Conservation (phyloP, 2,113 vertebrate genomes). For the Recurvirostra avosetta region DNA sequence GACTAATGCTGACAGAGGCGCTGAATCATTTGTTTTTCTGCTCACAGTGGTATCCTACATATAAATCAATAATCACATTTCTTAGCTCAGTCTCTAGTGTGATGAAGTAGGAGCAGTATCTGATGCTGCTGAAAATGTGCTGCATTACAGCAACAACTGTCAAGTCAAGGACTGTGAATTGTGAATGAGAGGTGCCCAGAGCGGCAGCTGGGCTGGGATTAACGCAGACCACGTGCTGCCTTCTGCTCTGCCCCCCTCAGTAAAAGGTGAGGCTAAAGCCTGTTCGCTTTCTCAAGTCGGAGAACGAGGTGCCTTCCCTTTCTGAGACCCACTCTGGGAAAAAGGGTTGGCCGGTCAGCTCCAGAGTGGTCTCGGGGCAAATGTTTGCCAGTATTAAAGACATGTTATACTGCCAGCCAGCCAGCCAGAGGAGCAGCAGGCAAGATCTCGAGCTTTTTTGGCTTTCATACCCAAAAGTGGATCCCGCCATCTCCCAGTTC, state of each 20-base stretch:
- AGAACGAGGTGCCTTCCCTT: background rate
- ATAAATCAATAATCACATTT: background rate
- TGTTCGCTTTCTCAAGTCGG: background rate
- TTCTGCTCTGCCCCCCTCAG: background rate
- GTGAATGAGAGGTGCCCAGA: accelerated
- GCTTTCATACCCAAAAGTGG: background rate
- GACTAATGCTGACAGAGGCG: background rate
- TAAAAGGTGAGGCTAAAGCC: background rate
- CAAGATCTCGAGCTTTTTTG: background rate
- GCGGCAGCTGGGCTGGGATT: background rate
- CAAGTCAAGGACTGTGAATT: background rate
- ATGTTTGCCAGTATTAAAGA: background rate
- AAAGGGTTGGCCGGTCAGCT: background rate
- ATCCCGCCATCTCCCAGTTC: background rate
- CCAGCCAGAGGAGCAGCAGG: background rate
- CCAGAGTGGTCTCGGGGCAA: background rate
- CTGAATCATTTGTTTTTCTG: background rate
- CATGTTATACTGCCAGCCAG: background rate
- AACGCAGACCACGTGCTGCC: background rate
- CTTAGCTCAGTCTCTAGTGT: background rate
- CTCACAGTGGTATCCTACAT: background rate
- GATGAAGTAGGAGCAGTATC: background rate
- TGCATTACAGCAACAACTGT: background rate
- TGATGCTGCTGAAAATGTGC: background rate
- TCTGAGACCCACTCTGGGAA: background rate